A percentile compares a stretch with the other conserved stretches of the same genome.
phyloP scores from a whole-genome alignment of 2,113 vertebrate species.

The Phylloscopus whistleri region DNA sequence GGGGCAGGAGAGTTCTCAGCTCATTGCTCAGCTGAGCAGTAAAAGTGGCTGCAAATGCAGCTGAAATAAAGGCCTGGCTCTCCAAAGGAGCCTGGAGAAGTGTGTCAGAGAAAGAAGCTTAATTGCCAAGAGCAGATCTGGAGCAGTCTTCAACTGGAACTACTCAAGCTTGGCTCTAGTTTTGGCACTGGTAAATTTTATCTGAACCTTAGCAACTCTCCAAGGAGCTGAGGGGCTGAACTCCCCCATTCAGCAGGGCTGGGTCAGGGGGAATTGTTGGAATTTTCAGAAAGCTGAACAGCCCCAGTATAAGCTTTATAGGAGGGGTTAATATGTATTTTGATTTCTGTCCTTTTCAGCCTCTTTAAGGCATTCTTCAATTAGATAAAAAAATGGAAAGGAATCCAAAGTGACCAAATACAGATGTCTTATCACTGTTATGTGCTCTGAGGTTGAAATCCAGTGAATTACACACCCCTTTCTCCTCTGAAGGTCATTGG shows the following conservation, averaged over 20 bases:
- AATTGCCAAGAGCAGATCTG: not conserved
- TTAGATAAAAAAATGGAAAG: not conserved
- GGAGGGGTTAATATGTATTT: not conserved
- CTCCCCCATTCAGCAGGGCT: not conserved
- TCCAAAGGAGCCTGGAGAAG: not conserved
- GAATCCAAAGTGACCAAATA: not conserved
- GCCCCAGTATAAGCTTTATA: fast-evolving
- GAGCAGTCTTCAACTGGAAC: not conserved
- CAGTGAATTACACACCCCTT: not conserved
- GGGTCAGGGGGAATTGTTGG: fast-evolving
- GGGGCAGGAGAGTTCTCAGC: not conserved
- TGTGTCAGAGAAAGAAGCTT: not conserved
- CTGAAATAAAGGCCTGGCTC: not conserved
- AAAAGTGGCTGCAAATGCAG: not conserved
- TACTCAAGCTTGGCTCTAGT: not conserved
- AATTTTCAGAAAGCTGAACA: not conserved
- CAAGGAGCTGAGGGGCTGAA: not conserved
- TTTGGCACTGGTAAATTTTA: not conserved
- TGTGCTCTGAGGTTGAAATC: not conserved
- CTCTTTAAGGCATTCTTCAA: not conserved
- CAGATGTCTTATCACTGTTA: not conserved
- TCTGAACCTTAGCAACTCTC: not conserved
- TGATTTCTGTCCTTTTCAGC: not conserved
- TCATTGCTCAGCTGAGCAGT: not conserved
- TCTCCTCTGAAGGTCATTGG: slow-evolving; percentile 26